These are phyloP conservation scores for Drosophila santomea DNA, from an alignment of 1,140 invertebrate species.

Conservation along the genomic window DNA sequence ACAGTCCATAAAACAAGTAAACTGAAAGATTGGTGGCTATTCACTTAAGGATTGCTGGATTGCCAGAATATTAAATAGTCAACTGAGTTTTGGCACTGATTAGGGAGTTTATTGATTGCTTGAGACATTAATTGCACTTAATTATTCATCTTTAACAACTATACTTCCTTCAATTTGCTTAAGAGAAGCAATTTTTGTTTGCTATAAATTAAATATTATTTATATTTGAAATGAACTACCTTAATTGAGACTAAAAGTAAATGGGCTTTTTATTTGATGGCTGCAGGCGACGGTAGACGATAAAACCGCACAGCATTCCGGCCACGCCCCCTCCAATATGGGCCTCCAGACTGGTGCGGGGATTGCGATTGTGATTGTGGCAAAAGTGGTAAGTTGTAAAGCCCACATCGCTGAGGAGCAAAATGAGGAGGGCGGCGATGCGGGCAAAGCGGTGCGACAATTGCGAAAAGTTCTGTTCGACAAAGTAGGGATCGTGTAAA, in stretches of 20 bases:
- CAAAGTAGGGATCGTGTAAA: constrained; percentile 41
- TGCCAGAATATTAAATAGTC: constrained; percentile 12
- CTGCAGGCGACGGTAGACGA: constrained; percentile 86
- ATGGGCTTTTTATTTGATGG: constrained; percentile 2
- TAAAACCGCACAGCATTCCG: constrained; percentile 92
- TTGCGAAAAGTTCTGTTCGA: constrained; percentile 87
- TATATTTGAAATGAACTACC: neutral
- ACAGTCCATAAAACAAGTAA: neutral
- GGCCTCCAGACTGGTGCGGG: constrained; percentile 91
- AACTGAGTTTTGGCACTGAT: too few species aligned
- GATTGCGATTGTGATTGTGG: constrained; percentile 85
- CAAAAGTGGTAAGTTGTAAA: constrained; percentile 79
- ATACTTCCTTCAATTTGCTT: neutral
- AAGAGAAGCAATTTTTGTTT: neutral
- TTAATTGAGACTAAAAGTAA: constrained; percentile 22
- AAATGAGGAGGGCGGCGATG: constrained; percentile 86
- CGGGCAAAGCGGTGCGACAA: constrained; percentile 87
- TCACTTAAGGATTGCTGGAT: neutral
- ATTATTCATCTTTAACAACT: too few species aligned
- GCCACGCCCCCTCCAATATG: constrained; percentile 91
- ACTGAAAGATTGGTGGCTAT: constrained; percentile 8
- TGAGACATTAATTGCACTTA: too few species aligned
- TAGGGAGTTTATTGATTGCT: too few species aligned
- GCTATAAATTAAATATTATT: neutral
- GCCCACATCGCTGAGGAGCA: constrained; percentile 87